phyloP scores from a whole-genome alignment of 2,888 invertebrate genomes.

The Ceraclea dissimilis region DNA sequence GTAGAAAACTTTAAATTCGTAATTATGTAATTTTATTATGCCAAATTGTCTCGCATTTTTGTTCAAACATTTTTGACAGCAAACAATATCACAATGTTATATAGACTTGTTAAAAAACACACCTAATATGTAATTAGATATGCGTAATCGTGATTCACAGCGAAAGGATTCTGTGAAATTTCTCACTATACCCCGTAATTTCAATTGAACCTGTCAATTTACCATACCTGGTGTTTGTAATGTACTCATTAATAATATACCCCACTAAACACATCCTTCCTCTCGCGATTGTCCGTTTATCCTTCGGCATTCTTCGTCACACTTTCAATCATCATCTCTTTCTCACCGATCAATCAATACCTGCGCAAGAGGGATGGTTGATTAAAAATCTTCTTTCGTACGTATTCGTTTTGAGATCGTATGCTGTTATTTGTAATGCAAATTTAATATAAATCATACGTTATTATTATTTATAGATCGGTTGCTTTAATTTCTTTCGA shows the following conservation, averaged over 20 bases:
- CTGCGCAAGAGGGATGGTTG: background rate
- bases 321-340: background rate
- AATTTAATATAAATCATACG: background rate
- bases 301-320: background rate
- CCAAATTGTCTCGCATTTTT: too few relatives aligned
- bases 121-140: background rate
- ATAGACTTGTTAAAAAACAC: too few relatives aligned
- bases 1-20: too few relatives aligned
- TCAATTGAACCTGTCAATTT: conserved; percentile 1
- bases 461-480: background rate
- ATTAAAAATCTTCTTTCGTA: background rate
- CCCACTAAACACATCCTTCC: background rate
- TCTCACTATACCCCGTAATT: background rate
- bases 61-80: too few relatives aligned
- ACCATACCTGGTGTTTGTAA: background rate
- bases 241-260: background rate
- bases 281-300: background rate
- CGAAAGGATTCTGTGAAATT: background rate
- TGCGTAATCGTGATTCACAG: background rate
- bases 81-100: too few relatives aligned
- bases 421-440: background rate
- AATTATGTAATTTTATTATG: too few relatives aligned
- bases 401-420: background rate
- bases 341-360: background rate
- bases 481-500: background rate